Base-by-base conservation (phyloP, 2,888 invertebrate species). In the Synergus itoensis region DNA sequence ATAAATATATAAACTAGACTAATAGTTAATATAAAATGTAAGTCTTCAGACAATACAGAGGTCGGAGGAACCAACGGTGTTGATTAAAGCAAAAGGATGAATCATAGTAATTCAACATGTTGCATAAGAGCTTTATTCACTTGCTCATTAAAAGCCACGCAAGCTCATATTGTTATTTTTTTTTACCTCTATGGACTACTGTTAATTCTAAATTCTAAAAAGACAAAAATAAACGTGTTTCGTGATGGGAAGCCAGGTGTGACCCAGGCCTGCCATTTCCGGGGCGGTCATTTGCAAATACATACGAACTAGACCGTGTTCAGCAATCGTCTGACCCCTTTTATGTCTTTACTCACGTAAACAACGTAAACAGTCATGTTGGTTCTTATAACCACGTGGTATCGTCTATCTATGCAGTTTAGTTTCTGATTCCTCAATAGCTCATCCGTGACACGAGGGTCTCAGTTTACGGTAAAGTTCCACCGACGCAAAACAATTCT, bases 261-360 rank as follows among this genome's bases (percentile, higher is more conserved):
- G 69, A 73, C 69, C 53, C n/a, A 73, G 36, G 79, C 80, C 76
- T 79, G 82, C 69, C 79, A 82, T 84, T 88, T 87, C 87, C 87
- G 86, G 82, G 67, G 57, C 79, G 48, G 65, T 75, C 65, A 57
- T 84, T 75, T 77, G 79, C 79, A 48, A 82, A 84, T 73, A 73
- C 16, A 48, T 77, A 81, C 79, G 84, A 87, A 88, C 83, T 84
- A 82, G 85, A 86, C 77, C 82, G 81, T 73, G 79, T 76, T 73
- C 53, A 62, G 73, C 73, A 63, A 81, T 82, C 77, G 77, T 81
- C 64, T 80, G 82, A 81, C 81, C 81, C 80, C 80, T 77, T 81
- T 83, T 79, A 60, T 78, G 65, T 77, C 78, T 77, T 81, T 78
- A 65, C 63, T 79, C 64, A 60, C 57, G 63, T 48, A 57, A 78